Evolutionary conservation across 2,888 invertebrate genomes (phyloP).

Genomic region (Eupelmus urozonus): DNA sequence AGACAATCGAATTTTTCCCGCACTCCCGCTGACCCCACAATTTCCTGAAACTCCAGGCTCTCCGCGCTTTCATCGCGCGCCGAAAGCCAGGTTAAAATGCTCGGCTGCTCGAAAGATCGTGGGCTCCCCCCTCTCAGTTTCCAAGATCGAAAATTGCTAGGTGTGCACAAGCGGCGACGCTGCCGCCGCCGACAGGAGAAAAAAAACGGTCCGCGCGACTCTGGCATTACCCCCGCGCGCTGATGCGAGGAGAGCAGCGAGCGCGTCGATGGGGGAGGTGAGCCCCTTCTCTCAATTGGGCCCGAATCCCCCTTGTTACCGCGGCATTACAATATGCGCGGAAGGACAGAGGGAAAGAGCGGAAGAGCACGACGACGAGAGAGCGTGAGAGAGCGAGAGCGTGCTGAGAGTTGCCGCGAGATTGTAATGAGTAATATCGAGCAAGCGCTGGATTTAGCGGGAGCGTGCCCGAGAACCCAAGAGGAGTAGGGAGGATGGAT

Average conservation of each 20-base stretch:
- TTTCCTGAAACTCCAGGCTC: too few relatives aligned
- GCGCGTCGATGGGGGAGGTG: slow-evolving; percentile 6
- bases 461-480: neutral
- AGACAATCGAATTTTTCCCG: too few relatives aligned
- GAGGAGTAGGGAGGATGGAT: too few relatives aligned
- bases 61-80: slow-evolving; percentile 44
- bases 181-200: slow-evolving; percentile 11
- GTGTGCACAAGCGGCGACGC: slow-evolving; percentile 38
- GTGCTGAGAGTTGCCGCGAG: neutral
- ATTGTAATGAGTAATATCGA: slow-evolving; percentile 40
- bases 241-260: neutral
- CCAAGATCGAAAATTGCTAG: slow-evolving; percentile 58
- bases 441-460: slow-evolving; percentile 14
- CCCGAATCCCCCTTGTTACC: neutral
- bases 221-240: slow-evolving; percentile 50
- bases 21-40: too few relatives aligned
- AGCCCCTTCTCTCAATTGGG: slow-evolving; percentile 7
- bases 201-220: slow-evolving; percentile 24
- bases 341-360: slow-evolving; percentile 7
- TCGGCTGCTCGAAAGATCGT: slow-evolving; percentile 36
- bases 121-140: slow-evolving; percentile 44
- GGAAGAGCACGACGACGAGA: slow-evolving; percentile 13
- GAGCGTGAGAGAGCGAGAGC: slow-evolving; percentile 22
- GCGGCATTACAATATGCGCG: neutral
- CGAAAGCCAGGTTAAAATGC: slow-evolving; percentile 38